phyloP scores from a whole-genome alignment of 2,113 vertebrate species.

The Alectura lathami region DNA sequence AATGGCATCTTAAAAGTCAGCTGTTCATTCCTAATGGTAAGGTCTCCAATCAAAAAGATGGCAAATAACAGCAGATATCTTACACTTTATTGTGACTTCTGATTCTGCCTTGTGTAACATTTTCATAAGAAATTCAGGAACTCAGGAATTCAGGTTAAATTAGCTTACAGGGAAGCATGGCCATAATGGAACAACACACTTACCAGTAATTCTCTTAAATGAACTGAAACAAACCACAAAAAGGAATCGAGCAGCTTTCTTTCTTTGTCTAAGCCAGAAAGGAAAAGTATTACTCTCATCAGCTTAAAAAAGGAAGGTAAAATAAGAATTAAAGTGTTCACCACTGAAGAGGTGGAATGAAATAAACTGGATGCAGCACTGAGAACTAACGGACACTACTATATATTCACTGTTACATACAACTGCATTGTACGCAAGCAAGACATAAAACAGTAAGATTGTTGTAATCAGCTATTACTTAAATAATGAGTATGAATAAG shows the following conservation, averaged over 20 bases:
- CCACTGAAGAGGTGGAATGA: background rate
- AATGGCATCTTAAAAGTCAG: background rate
- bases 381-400: background rate
- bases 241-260: background rate
- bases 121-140: background rate
- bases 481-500: background rate
- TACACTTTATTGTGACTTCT: background rate
- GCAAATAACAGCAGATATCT: background rate
- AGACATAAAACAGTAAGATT: background rate
- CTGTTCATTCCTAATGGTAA: background rate
- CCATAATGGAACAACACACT: background rate
- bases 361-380: background rate
- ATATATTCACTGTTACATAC: background rate
- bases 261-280: background rate
- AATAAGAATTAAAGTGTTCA: background rate
- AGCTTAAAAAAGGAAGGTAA: background rate
- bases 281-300: background rate
- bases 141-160: too few species aligned
- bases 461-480: background rate
- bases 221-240: background rate
- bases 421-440: too few species aligned
- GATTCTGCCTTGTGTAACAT: background rate
- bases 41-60: background rate
- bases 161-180: background rate
- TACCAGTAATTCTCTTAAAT: background rate